Base-by-base conservation (phyloP, 2,113 vertebrate genomes). In the Xerus inauris region DNA sequence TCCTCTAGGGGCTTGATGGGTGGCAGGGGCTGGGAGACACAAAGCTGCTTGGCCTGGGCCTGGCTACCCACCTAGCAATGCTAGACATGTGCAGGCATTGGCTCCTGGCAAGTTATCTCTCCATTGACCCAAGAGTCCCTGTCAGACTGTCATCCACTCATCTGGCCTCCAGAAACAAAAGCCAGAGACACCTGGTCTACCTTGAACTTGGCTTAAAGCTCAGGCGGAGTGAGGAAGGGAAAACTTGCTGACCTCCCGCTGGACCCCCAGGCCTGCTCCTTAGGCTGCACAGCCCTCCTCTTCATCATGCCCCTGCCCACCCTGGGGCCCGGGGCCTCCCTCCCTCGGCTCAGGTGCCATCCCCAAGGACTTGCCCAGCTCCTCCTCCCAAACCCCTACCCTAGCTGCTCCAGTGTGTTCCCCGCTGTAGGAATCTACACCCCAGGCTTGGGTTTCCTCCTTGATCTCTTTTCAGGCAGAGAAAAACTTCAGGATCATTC, bases 311-410 rank as follows among this genome's bases (percentile, higher is more conserved):
- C 57, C 47, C 49, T 12, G 26, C 16, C 40, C 1, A 26, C 47
- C 30, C 20, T 35, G 64, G 1, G 5, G 4, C 35, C 4, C 0
- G 11, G 28, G 24, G 0, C 17, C 19, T 59, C 6, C 57, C 17
- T 35, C 38, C 77, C 80, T 16, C 1, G 2, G 0, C 28, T 59
- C 67, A 2, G 6, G 7, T 13, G 20, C 59, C 20, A 12, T 1
- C 3, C 47, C 47, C 14, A 42, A 6, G 2, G 67, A 35, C 1
- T 42, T 10, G 19, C 16, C 5, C 9, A 20, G 17, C 1, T 10
- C 42, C 16, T 40, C 79, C 42, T 57, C 82, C 49, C 38, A 64
- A 32, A 91, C 12, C 9, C 45, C 64, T 2, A 0, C 14, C 38
- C 47, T 1, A 0, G 13, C 69, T 59, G 42, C 62, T 45, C 64